These are phyloP conservation scores for Ypsolopha scabrella DNA, from an alignment of 2,888 invertebrate species.

Conservation along the genomic window DNA sequence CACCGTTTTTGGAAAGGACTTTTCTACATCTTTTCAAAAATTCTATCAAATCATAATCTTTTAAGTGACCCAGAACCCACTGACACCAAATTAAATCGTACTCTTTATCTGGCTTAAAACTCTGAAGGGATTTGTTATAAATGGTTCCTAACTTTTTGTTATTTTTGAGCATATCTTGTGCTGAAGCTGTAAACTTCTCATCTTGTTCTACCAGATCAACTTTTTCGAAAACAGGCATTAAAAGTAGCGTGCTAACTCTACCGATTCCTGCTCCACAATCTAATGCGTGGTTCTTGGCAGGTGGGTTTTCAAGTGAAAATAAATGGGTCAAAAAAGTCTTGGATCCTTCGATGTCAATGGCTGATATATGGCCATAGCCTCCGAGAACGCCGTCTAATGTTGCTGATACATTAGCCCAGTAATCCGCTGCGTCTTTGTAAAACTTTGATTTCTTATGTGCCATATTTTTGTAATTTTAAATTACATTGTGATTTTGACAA, in stretches of 20 bases:
- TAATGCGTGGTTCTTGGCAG: conserved; percentile 75
- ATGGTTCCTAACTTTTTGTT: conserved; percentile 74
- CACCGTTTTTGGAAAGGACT: conserved; percentile 29
- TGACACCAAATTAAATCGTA: conserved; percentile 98
- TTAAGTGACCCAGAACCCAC: conserved; percentile 93
- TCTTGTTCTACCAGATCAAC: conserved; percentile 96
- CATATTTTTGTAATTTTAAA: conserved; percentile 3
- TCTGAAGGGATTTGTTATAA: conserved; percentile 82
- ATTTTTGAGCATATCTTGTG: conserved; percentile 61
- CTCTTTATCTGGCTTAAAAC: conserved; percentile 80
- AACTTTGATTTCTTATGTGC: conserved; percentile 50
- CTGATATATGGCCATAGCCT: conserved; percentile 89
- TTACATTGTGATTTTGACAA: background rate
- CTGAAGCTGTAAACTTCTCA: conserved; percentile 81
- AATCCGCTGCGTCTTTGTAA: conserved; percentile 81
- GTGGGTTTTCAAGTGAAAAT: conserved; percentile 49
- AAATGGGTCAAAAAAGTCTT: conserved; percentile 76
- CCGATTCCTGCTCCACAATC: conserved; percentile 99
- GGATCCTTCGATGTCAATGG: conserved; percentile 90
- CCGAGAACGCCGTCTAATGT: conserved; percentile 96
- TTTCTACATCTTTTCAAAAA: conserved; percentile 77
- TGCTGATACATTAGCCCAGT: conserved; percentile 89
- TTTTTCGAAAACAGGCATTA: conserved; percentile 82
- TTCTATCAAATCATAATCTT: conserved; percentile 83
- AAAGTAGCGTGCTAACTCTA: conserved; percentile 86